Conservation (phyloP, 2,113 vertebrate genomes). For the Alligator mississippiensis region DNA sequence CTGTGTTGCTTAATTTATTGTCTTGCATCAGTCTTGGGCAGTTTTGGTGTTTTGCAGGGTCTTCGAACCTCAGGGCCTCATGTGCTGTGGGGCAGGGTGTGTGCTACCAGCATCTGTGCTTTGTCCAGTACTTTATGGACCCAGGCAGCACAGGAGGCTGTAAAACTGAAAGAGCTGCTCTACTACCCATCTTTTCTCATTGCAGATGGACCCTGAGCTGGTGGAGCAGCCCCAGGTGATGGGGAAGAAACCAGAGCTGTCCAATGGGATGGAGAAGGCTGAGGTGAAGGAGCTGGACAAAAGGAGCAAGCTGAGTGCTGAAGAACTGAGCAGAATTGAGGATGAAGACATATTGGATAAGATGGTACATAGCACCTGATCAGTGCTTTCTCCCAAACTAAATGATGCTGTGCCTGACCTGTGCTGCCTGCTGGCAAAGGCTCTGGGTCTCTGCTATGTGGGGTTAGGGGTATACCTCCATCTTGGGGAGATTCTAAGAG, state of each 20-base stretch:
- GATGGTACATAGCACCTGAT: conserved; percentile 83
- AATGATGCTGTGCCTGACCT: too few species aligned
- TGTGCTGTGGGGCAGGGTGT: too few species aligned
- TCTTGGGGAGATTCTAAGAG: too few species aligned
- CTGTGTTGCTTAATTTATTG: too few species aligned
- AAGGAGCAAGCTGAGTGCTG: conserved; percentile 78
- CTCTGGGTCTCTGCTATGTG: too few species aligned
- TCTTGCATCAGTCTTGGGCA: too few species aligned
- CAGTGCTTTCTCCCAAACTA: background rate
- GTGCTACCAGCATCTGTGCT: too few species aligned
- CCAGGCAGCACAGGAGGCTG: background rate
- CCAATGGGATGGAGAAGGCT: conserved; percentile 78
- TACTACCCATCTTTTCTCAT: rapidly evolving
- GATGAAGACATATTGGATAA: conserved; percentile 94
- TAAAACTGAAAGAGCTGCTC: rapidly evolving
- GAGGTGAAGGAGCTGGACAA: conserved; percentile 66
- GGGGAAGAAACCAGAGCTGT: conserved; percentile 63
- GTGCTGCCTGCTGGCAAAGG: background rate
- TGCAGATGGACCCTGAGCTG: conserved; percentile 84
- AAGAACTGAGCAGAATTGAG: conserved; percentile 89
- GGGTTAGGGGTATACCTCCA: too few species aligned
- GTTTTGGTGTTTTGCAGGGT: too few species aligned
- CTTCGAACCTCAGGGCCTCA: too few species aligned
- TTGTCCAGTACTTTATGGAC: background rate
- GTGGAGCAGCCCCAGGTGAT: conserved; percentile 72